Evolutionary conservation across 1,140 invertebrate species (phyloP), one percentile per base, ranked within the genome.

Genomic region (Diabrotica undecimpunctata): DNA sequence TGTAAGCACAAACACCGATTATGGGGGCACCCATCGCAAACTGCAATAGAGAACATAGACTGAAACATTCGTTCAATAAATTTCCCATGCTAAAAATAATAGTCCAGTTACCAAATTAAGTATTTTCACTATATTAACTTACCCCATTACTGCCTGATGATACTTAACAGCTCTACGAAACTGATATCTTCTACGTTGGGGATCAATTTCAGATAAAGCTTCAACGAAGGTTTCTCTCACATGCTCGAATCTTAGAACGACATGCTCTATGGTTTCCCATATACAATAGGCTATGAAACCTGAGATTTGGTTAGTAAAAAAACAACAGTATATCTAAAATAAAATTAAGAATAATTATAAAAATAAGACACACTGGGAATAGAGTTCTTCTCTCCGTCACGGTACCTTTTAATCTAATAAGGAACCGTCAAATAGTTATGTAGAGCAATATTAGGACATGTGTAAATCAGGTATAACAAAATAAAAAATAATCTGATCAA

Each of bases 211-310:
- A 11, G 46, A 7, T 12, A 53, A 35, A 11, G 46, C 46, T 36
- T 61, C 59, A 7, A 61, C 46, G 38, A 61, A 61, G 35, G 25
- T 36, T 6, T 61, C 35, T 35, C 50, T 25, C 25, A 61, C 59
- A 12, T 61, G 59, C 8, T 61, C 50, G 11, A 61, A 51, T 53
- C 59, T 12, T 4, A 61, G 13, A 0, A 61, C 52, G 6, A 61
- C 46, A 61, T 61, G 59, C 35, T 61, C 59, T 12, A 61, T 36
- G 25, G 59, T 61, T 51, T 61, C 59, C 59, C 51, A 52, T 38
- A 61, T 61, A 2, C 46, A 38, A 35, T 52, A 61, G 10, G 59
- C 51, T 10, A 61, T 13, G 14, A 61, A 13, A 50, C 46, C 46
- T 0, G 59, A 35, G 4, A 50, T 61, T n/a, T 61, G 59, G 38